Percentiles rank a stretch among this genome's conserved stretches.
phyloP scores from a whole-genome alignment of 2,888 invertebrate genomes.

The Criorhina ranunculi region DNA sequence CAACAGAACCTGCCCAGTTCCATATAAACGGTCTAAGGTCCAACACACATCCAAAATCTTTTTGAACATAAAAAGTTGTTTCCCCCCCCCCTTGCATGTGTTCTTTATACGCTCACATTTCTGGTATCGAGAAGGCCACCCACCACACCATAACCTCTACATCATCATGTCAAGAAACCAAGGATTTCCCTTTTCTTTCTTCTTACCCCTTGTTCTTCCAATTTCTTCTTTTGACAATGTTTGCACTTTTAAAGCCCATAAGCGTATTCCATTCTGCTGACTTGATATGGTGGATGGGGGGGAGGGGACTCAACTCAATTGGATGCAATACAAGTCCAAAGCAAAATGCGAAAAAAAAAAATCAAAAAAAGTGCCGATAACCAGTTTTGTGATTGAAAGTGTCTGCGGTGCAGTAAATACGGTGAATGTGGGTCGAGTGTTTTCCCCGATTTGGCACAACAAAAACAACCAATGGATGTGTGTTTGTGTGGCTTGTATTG shows the following conservation, averaged over 20 bases:
- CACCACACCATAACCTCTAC: constrained; percentile 39
- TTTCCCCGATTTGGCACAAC: constrained; percentile 51
- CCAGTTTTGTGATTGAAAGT: constrained; percentile 59
- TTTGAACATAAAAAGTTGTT: background rate
- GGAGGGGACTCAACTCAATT: too few relatives aligned
- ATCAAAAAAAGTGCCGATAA: constrained; percentile 31
- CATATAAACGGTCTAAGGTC: too few relatives aligned
- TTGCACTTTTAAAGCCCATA: constrained; percentile 54
- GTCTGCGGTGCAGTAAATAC: constrained; percentile 42
- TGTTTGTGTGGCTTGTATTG: too few relatives aligned
- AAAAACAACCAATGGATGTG: constrained; percentile 27
- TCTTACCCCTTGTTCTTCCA: constrained; percentile 8
- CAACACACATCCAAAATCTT: constrained; percentile 9
- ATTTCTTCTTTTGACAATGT: constrained; percentile 25
- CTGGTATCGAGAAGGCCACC: constrained; percentile 17
- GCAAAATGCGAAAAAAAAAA: constrained; percentile 23
- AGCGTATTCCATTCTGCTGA: constrained; percentile 50
- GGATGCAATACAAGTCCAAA: constrained; percentile 42
- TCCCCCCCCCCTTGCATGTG: background rate
- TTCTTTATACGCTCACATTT: background rate
- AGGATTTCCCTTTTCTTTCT: constrained; percentile 11
- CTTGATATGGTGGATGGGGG: constrained; percentile 24
- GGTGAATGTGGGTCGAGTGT: constrained; percentile 59
- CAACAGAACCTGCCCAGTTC: too few relatives aligned
- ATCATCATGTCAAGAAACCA: constrained; percentile 25